Evolutionary conservation across 2,113 vertebrate genomes (phyloP).

Genomic region (Opisthocomus hoazin): DNA sequence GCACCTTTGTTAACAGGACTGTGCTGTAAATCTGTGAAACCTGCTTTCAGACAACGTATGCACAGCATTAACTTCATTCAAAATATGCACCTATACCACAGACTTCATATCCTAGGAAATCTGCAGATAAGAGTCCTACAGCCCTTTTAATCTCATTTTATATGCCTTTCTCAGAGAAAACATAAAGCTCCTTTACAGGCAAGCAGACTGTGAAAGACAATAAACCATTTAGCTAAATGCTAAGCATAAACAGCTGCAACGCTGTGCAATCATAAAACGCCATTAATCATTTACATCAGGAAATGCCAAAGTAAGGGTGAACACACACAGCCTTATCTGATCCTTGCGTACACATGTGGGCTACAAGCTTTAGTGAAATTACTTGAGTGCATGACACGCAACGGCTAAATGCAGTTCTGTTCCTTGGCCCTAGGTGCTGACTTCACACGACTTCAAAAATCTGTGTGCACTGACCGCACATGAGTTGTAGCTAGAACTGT

Average conservation of each 20-base stretch:
- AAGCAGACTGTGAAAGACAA: background rate
- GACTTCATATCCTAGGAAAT: background rate
- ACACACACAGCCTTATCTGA: background rate
- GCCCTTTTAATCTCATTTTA: background rate
- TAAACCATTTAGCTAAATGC: background rate
- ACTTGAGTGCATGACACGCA: background rate
- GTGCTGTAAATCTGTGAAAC: background rate
- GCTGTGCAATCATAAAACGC: background rate
- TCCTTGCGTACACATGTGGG: background rate
- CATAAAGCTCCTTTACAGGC: background rate
- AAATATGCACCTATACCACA: background rate
- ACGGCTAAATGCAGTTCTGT: background rate
- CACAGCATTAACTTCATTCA: background rate
- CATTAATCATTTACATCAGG: background rate
- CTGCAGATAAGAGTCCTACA: background rate
- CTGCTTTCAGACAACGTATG: background rate
- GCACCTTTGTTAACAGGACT: background rate
- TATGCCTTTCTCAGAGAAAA: background rate
- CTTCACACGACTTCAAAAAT: background rate
- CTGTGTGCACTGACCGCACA: rapidly evolving
- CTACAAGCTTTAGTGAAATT: background rate
- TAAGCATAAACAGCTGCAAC: background rate
- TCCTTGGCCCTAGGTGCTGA: background rate
- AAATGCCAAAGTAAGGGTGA: background rate
- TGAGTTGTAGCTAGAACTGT: background rate